These are phyloP conservation scores for Eunapius fragilis DNA, from an alignment of 37 sponge, comb jelly and placozoan genomes.

Conservation along the genomic window DNA sequence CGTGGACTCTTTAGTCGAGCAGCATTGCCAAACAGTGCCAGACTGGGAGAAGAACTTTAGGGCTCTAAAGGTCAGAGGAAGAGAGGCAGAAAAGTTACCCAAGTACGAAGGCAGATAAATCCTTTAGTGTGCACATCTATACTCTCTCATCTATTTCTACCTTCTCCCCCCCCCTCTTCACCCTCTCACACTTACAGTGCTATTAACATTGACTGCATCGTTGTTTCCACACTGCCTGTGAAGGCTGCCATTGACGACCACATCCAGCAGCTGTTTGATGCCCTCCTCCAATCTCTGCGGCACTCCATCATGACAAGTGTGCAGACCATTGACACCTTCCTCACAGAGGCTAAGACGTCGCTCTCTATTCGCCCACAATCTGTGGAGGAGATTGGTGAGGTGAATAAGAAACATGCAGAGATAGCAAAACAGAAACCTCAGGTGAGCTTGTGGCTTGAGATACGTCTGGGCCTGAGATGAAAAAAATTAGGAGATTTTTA, in stretches of 20 bases:
- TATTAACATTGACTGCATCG: conserved; percentile 93
- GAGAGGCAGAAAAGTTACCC: conserved; percentile 95
- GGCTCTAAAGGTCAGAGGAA: conserved; percentile 84
- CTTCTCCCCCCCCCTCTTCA: no score
- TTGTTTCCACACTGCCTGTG: conserved; percentile 90
- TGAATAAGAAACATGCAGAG: conserved; percentile 75
- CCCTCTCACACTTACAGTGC: no score
- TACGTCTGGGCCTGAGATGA: no score
- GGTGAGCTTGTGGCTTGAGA: no score
- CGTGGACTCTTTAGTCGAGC: conserved; percentile 82
- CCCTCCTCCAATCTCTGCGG: conserved; percentile 79
- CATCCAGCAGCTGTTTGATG: conserved; percentile 92
- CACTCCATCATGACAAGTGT: conserved; percentile 46
- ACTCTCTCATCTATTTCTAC: no score
- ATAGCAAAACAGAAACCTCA: conserved; percentile 73
- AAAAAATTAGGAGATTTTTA: no score
- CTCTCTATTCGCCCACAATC: conserved; percentile 88
- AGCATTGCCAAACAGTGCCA: conserved; percentile 61
- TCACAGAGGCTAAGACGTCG: conserved; percentile 70
- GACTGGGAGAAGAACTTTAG: conserved; percentile 94
- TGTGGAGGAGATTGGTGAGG: conserved; percentile 93
- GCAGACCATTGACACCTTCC: conserved; percentile 83
- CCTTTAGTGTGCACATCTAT: background rate
- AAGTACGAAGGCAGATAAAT: conserved; percentile 57
- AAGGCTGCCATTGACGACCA: conserved; percentile 96